Conservation (phyloP, 2,888 invertebrate genomes). For the Eupithecia abbreviata region DNA sequence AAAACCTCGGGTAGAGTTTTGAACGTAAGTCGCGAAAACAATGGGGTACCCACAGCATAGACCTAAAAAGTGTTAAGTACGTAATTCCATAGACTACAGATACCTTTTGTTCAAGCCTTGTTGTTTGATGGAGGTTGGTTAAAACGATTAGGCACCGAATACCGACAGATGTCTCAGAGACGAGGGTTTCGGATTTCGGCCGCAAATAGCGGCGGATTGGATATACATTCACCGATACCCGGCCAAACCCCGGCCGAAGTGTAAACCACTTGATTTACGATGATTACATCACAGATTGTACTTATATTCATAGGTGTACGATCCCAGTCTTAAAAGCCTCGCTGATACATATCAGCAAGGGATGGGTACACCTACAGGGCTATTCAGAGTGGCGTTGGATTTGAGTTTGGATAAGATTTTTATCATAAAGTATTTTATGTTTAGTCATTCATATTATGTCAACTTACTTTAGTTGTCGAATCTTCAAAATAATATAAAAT, state of each 20-base stretch:
- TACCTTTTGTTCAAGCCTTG: not conserved
- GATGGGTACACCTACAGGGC: not conserved
- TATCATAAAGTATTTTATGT: not conserved
- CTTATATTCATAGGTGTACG: not conserved
- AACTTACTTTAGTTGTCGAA: not conserved
- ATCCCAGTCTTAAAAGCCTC: not conserved
- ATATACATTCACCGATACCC: not conserved
- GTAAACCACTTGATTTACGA: not conserved
- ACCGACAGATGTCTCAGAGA: conserved; percentile 6
- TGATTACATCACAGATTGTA: not conserved
- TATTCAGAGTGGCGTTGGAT: not conserved
- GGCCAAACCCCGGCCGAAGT: not conserved
- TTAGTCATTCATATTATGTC: too few species aligned
- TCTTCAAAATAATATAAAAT: not conserved
- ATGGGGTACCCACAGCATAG: not conserved
- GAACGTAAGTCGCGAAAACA: not conserved
- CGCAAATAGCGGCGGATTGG: not conserved
- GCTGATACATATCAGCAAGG: not conserved
- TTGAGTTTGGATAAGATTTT: not conserved
- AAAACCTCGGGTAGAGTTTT: not conserved
- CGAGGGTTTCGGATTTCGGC: conserved; percentile 1
- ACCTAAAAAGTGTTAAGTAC: not conserved
- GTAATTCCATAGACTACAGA: not conserved
- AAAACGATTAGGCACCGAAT: not conserved
- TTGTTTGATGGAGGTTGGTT: conserved; percentile 6